Conservation (phyloP, 2,797 vertebrate species). For the Falco concolor region DNA sequence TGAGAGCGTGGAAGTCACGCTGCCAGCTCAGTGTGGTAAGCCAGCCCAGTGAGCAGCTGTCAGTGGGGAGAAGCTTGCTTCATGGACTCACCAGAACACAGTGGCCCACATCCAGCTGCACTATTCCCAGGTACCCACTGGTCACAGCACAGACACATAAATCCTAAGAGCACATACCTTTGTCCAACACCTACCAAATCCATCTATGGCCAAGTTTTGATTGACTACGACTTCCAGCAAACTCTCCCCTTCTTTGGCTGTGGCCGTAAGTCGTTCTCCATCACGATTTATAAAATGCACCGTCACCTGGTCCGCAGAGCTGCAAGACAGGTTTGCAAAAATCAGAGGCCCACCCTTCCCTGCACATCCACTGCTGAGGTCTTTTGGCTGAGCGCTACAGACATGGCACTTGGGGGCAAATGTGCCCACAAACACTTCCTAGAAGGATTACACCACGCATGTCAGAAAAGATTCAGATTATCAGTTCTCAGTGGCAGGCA, state of each 20-base stretch:
- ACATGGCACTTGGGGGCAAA: neutral
- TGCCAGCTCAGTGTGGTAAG: neutral
- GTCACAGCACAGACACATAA: neutral
- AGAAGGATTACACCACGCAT: rapidly evolving
- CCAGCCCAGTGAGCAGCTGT: neutral
- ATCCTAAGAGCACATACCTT: neutral
- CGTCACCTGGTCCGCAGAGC: conserved; percentile 54
- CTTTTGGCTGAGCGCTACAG: neutral
- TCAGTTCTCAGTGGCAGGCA: neutral
- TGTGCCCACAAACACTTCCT: neutral
- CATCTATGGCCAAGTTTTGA: conserved; percentile 76
- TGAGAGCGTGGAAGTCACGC: neutral
- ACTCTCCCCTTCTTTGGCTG: conserved; percentile 73
- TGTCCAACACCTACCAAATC: conserved; percentile 72
- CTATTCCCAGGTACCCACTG: neutral
- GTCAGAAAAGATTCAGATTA: neutral
- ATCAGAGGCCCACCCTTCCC: neutral
- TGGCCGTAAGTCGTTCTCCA: conserved; percentile 66
- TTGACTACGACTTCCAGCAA: conserved; percentile 77
- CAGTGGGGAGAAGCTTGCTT: neutral
- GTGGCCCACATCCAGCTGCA: neutral
- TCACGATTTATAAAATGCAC: conserved; percentile 77
- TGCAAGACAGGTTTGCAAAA: neutral
- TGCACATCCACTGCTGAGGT: neutral
- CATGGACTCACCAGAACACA: neutral